Conservation (phyloP, 2,113 vertebrate genomes). For the Otis tarda region DNA sequence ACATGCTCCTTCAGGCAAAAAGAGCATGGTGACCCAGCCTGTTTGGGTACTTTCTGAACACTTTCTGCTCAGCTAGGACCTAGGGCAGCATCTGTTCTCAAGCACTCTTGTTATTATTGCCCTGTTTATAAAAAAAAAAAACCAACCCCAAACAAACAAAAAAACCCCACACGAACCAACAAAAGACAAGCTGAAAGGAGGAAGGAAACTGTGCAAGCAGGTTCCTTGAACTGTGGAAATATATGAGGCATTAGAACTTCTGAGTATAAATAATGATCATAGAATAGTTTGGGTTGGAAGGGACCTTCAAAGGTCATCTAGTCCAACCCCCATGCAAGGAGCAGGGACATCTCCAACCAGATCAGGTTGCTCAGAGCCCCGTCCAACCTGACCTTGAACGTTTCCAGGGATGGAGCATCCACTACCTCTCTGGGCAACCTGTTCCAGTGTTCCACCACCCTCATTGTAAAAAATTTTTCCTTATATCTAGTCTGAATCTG, state of each 20-base stretch:
- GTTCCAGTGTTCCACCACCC: too few relatives aligned
- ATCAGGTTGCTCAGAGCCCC: too few relatives aligned
- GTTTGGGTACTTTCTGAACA: background rate
- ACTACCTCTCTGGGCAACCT: too few relatives aligned
- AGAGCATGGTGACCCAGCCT: background rate
- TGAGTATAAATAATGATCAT: background rate
- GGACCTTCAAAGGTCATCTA: too few relatives aligned
- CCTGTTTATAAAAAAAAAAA: background rate
- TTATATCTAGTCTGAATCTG: too few relatives aligned
- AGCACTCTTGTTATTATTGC: background rate
- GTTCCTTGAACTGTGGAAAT: background rate
- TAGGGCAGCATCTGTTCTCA: background rate
- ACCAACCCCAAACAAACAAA: background rate
- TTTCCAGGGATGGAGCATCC: too few relatives aligned
- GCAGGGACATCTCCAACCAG: too few relatives aligned
- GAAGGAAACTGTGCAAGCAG: background rate
- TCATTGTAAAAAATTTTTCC: too few relatives aligned
- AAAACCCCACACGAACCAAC: fast-evolving
- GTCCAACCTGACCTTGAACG: too few relatives aligned
- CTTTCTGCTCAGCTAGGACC: background rate
- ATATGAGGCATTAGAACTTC: background rate
- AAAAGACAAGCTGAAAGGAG: background rate
- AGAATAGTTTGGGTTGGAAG: too few relatives aligned
- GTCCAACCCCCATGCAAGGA: too few relatives aligned
- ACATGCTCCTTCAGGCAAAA: background rate